phyloP scores from a whole-genome alignment of 2,113 vertebrate genomes.

The Phalacrocorax carbo region DNA sequence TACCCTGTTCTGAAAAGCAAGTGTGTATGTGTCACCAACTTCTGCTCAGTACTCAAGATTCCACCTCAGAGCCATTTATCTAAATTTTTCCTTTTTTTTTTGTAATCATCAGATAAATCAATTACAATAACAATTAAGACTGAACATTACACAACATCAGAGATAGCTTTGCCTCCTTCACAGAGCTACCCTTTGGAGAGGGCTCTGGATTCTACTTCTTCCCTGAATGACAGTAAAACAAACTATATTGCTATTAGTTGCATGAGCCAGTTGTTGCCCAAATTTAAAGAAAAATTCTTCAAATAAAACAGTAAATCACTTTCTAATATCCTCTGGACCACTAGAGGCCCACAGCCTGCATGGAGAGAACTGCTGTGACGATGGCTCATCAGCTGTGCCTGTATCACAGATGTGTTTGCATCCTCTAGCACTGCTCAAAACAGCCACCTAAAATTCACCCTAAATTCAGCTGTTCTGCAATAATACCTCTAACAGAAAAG shows the following conservation, averaged over 20 bases:
- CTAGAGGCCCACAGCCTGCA: background rate
- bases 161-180: background rate
- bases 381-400: background rate
- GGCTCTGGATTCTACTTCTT: background rate
- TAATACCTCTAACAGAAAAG: background rate
- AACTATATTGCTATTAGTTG: background rate
- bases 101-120: background rate
- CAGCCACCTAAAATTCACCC: background rate
- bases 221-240: background rate
- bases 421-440: background rate
- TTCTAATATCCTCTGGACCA: background rate
- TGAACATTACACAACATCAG: background rate
- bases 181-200: background rate
- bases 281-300: background rate
- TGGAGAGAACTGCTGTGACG: background rate
- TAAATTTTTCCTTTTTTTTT: background rate
- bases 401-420: background rate
- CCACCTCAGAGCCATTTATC: background rate
- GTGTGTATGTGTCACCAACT: background rate
- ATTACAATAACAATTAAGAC: background rate
- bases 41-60: background rate
- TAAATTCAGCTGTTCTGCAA: background rate
- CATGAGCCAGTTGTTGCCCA: background rate
- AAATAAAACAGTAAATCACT: background rate
- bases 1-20: background rate